Base-by-base conservation (phyloP, 64 coral and sea anemone genomes). In the Stichodactyla mertensii region DNA sequence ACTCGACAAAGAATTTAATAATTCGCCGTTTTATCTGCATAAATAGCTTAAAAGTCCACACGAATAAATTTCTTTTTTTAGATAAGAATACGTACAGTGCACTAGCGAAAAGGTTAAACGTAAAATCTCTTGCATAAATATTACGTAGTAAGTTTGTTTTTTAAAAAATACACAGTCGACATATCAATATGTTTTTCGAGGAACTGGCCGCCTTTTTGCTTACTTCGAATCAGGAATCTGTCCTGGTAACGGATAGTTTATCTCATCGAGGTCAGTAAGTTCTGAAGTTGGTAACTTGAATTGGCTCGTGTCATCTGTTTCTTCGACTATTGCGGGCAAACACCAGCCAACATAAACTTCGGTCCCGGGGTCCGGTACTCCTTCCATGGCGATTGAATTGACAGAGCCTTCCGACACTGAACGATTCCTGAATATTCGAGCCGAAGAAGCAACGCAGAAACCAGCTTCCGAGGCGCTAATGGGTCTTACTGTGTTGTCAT, bases 341-440 rank as follows among this genome's bases (percentile, higher is more conserved):
- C 77, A 87, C 83, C 89, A 82, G 7, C 82, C 71, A 36, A 77
- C 54, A 45, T 81, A 84, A 12, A 79, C 78, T 56, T 89, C 93
- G 26, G 83, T 92, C 16, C 87, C 90, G 20, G 77, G 56, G 0
- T 83, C 59, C 18, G 77, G 55, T 51, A 52, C 88, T 0, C 74
- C 78, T 45, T 89, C 88, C 20, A 92, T 57, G 11, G 89, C 91
- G 11, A 96, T 84, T 4, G 93, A 92, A 89, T 83, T 86, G 14
- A 96, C 88, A 78, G 91, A 90, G 16, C 88, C 91, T 6, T 96
- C 91, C 0, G 97, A 99, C 1, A 81, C 90, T 45, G 97, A 99
- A 52, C 97, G 89, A 60, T 90, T 92, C 52, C 96, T 83, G 77
- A 94, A 92, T 26, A 69, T 31, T 15, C 66, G 53, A 8, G 90